phyloP scores from a whole-genome alignment of 64 coral and sea anemone genomes.

The Montipora cactus region DNA sequence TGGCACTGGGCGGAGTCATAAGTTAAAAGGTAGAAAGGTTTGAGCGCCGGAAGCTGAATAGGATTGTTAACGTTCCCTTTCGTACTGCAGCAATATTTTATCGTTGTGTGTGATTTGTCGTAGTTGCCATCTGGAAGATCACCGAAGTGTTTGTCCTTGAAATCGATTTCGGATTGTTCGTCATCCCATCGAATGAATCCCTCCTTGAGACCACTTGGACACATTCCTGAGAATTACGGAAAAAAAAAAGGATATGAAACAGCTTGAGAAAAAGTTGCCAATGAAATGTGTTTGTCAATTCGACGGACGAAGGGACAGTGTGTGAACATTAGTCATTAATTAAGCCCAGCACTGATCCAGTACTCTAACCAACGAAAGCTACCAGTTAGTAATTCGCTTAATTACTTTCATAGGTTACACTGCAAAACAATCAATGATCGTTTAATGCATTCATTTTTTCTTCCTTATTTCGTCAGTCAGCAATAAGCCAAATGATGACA shows the following conservation, averaged over 20 bases:
- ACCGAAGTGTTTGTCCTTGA: conserved; percentile 79
- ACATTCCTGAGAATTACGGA: conserved; percentile 48
- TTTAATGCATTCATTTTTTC: no score
- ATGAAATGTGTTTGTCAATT: no score
- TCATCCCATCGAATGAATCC: conserved; percentile 98
- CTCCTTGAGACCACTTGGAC: conserved; percentile 89
- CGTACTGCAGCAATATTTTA: conserved; percentile 98
- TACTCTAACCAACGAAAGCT: no score
- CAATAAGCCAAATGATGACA: no score
- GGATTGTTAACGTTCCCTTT: conserved; percentile 96
- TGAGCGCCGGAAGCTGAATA: conserved; percentile 90
- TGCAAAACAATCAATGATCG: no score
- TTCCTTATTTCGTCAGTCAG: no score
- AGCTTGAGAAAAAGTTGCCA: no score
- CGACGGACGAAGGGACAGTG: no score
- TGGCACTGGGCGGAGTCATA: conserved; percentile 96
- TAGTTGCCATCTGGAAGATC: conserved; percentile 90
- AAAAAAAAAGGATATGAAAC: not conserved
- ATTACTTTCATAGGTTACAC: no score
- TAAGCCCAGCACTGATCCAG: no score
- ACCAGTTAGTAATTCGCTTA: no score
- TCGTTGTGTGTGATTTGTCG: conserved; percentile 86
- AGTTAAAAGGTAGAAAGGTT: conserved; percentile 91
- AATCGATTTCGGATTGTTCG: conserved; percentile 92
- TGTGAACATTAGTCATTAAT: no score